Evolutionary conservation across 2,113 vertebrate species (phyloP).

Genomic region (Aldabrachelys gigantea): DNA sequence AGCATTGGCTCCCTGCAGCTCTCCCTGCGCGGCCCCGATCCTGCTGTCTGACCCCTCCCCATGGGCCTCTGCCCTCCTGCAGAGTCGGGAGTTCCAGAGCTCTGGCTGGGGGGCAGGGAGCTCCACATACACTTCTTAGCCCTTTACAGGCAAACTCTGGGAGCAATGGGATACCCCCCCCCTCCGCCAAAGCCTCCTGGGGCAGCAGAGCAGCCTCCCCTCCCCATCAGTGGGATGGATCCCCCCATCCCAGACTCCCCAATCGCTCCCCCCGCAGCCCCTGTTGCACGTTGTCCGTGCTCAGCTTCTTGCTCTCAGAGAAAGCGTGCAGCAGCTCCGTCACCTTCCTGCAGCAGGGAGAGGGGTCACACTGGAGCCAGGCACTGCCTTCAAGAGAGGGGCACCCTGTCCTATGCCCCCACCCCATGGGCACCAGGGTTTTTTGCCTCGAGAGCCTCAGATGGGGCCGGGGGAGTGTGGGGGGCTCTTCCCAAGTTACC

Average conservation of each 20-base stretch:
- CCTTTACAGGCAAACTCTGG: too few relatives aligned
- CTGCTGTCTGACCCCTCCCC: neutral
- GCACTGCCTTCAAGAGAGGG: too few relatives aligned
- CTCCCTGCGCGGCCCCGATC: neutral
- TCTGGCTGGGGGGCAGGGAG: neutral
- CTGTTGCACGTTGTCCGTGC: conserved; percentile 86
- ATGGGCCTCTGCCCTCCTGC: neutral
- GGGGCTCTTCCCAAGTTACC: too few relatives aligned
- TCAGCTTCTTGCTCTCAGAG: conserved; percentile 92
- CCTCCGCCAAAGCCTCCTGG: neutral
- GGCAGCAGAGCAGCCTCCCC: neutral
- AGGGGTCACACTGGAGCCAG: too few relatives aligned
- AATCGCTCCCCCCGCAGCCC: accelerated
- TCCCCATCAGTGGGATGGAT: neutral
- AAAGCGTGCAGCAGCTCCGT: conserved; percentile 88
- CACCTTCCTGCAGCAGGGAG: too few relatives aligned
- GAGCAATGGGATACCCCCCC: neutral
- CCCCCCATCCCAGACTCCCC: neutral
- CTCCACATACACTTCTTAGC: neutral
- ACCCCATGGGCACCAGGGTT: too few relatives aligned
- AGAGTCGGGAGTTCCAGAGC: too few relatives aligned
- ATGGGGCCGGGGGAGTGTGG: too few relatives aligned
- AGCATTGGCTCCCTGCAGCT: neutral
- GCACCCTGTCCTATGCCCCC: too few relatives aligned
- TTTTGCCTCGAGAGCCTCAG: too few relatives aligned